Conservation (phyloP, 2,113 vertebrate genomes). For the Tricholaema leucomelas region DNA sequence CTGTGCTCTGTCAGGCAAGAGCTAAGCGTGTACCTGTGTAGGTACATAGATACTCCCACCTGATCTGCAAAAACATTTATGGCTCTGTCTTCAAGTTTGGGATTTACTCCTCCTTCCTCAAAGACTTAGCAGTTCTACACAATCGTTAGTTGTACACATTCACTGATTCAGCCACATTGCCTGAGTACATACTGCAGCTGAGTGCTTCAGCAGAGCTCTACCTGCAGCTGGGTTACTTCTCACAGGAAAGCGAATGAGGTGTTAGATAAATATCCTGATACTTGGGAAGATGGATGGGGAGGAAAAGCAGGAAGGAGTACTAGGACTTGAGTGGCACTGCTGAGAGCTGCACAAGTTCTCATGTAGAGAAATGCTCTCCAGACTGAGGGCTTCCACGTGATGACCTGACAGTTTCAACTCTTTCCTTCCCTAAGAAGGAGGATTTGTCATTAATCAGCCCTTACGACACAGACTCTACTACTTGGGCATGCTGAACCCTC, state of each 20-base stretch:
- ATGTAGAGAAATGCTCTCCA: not conserved
- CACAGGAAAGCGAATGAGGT: slow-evolving; percentile 38
- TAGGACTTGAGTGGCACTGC: not conserved
- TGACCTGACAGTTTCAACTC: not conserved
- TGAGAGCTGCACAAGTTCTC: not conserved
- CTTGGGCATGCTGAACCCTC: not conserved
- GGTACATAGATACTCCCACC: not conserved
- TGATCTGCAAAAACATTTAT: not conserved
- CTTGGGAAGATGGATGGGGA: not conserved
- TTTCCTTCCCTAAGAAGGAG: not conserved
- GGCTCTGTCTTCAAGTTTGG: not conserved
- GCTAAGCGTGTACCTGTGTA: not conserved
- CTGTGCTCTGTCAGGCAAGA: not conserved
- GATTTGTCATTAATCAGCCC: not conserved
- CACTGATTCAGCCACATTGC: not conserved
- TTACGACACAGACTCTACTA: not conserved
- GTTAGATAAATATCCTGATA: slow-evolving; percentile 52
- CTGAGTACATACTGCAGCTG: not conserved
- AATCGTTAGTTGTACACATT: not conserved
- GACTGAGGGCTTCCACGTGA: not conserved
- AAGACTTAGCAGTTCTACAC: not conserved
- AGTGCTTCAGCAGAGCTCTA: slow-evolving; percentile 24
- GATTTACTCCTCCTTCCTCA: slow-evolving; percentile 21
- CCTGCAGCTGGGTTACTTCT: slow-evolving; percentile 16
- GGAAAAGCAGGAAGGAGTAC: slow-evolving; percentile 25